Evolutionary conservation across 2,113 vertebrate genomes (phyloP), one percentile per base, ranked within the genome.

Genomic region (Mustelus asterias): DNA sequence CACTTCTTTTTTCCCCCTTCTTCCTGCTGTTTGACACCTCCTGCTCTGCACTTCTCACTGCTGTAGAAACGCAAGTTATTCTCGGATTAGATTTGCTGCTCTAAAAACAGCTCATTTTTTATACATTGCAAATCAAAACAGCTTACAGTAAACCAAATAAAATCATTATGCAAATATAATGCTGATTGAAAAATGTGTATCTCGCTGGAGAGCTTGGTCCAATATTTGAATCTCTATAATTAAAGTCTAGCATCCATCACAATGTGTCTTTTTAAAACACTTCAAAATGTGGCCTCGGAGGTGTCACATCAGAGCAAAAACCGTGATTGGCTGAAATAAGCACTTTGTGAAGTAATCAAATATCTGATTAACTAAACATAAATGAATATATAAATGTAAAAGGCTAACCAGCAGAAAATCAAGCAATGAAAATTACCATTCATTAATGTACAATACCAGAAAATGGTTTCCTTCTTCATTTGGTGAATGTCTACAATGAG

Each of bases 201-300:
- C n/a, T 80, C n/a, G 16, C 78, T 37, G 3, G n/a, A 80, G 78
- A 80, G n/a, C 78, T 37, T 18, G 33, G 76, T 78, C 78, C 78
- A 80, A 80, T 80, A 80, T 80, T 80, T 80, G 78, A 80, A 80
- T 80, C 13, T 80, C n/a, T 80, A 41, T 80, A 80, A 80, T 80
- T 80, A 37, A 80, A 16, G 33, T 80, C 78, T 80, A 80, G 78
- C 78, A 16, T 80, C 29, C n/a, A 37, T 80, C 78, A 80, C 37
- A 14, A 4, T 41, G n/a, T 80, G 78, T 29, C n/a, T 80, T 80
- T 54, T 80, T 80, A 80, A 80, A 80, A 80, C n/a, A 37, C 78
- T 4, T 80, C n/a, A 18, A 78, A 37, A 11, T 37, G n/a, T 37
- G 78, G 78, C 78, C 11, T 37, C n/a, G 37, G 33, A 80, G 33